A percentile compares a stretch with the other conserved stretches of the same genome.
Evolutionary conservation across 2,113 vertebrate species (phyloP).

Genomic region (Phalacrocorax carbo): DNA sequence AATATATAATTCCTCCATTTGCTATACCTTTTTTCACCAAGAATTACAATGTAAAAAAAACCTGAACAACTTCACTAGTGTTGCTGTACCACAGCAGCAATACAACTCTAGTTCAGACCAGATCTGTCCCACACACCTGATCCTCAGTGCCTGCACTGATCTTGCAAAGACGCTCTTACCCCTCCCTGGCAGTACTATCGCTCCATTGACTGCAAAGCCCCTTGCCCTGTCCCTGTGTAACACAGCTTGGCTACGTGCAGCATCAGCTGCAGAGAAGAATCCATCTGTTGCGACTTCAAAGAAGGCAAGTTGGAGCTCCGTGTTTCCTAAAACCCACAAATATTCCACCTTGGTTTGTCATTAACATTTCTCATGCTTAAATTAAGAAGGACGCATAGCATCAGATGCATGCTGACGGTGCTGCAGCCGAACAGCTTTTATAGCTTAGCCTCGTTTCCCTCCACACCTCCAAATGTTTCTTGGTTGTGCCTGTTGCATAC

Average conservation of each 20-base stretch:
- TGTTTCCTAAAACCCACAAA: constrained; percentile 32
- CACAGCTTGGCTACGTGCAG: not conserved
- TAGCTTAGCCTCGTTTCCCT: not conserved
- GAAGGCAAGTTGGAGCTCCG: not conserved
- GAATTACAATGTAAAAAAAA: not conserved
- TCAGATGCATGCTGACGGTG: not conserved
- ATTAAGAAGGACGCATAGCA: constrained; percentile 36
- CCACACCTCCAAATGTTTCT: not conserved
- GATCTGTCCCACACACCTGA: not conserved
- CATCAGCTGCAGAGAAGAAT: not conserved
- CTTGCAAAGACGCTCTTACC: not conserved
- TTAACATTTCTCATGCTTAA: constrained; percentile 42
- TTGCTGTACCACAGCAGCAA: not conserved
- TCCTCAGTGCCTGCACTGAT: not conserved
- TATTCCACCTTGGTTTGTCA: constrained; percentile 40
- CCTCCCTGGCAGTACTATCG: not conserved
- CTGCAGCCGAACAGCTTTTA: not conserved
- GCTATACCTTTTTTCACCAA: not conserved
- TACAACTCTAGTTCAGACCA: not conserved
- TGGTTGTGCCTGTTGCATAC: constrained; percentile 3
- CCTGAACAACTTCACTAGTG: not conserved
- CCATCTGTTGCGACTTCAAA: constrained; percentile 29
- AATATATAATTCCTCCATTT: not conserved
- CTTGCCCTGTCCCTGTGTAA: not conserved
- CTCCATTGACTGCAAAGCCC: not conserved